These are phyloP conservation scores for Temnothorax unifasciatus DNA, from an alignment of 2,888 invertebrate species.

Conservation along the genomic window DNA sequence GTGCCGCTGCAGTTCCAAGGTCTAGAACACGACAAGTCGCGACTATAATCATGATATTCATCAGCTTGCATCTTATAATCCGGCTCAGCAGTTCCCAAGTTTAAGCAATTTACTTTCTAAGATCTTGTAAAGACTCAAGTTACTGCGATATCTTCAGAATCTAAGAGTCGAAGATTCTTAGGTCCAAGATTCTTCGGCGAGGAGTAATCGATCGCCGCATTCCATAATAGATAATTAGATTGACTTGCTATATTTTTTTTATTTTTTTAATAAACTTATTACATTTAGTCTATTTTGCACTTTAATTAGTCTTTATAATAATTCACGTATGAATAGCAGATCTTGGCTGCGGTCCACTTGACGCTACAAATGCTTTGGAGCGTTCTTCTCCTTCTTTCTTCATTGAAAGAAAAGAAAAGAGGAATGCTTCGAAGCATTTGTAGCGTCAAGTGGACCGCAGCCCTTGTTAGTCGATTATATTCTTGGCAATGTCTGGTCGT, in stretches of 20 bases:
- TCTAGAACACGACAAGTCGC: constrained; percentile 1
- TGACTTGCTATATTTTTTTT: not conserved
- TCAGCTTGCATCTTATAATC: constrained; percentile 30
- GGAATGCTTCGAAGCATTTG: too few species aligned
- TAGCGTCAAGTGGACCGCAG: too few species aligned
- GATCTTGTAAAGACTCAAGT: not conserved
- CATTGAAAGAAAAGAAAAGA: too few species aligned
- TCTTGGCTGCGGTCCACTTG: too few species aligned
- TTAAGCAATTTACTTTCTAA: constrained; percentile 8
- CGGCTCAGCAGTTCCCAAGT: constrained; percentile 20
- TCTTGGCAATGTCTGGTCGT: constrained; percentile 28
- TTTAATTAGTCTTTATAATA: constrained; percentile 10
- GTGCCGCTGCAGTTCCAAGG: constrained; percentile 19
- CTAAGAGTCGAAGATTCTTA: constrained; percentile 5
- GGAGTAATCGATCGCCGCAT: not conserved
- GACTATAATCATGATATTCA: constrained; percentile 19
- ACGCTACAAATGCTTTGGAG: too few species aligned
- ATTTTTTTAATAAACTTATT: not conserved
- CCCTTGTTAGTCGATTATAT: not conserved
- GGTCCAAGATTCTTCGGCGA: constrained; percentile 13
- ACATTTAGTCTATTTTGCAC: not conserved
- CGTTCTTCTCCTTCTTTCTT: too few species aligned
- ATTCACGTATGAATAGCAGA: not conserved
- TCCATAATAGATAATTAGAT: not conserved
- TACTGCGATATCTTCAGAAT: constrained; percentile 3